Conservation (phyloP, 2,888 invertebrate genomes). For the Mythimna loreyi region DNA sequence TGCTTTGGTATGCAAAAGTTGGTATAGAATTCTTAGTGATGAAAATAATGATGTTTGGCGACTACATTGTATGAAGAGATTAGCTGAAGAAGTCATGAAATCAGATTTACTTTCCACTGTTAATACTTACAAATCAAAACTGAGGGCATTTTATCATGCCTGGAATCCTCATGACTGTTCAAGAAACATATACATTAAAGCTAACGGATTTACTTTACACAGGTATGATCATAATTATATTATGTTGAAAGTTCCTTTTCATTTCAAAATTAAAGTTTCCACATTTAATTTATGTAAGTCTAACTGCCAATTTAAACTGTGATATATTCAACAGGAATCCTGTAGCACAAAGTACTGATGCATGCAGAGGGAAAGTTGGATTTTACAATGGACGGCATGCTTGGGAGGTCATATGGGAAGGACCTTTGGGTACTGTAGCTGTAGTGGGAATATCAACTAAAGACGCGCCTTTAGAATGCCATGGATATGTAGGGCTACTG, state of each 20-base stretch:
- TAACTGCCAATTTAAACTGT: constrained; percentile 11
- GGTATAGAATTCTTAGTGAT: constrained; percentile 97
- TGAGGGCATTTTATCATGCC: constrained; percentile 97
- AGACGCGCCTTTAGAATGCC: constrained; percentile 98
- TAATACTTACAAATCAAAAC: constrained; percentile 97
- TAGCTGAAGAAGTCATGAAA: constrained; percentile 96
- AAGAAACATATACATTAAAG: constrained; percentile 98
- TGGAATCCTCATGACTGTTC: constrained; percentile 99
- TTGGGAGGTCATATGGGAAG: constrained; percentile 99
- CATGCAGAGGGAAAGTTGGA: constrained; percentile 97
- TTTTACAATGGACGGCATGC: constrained; percentile 98
- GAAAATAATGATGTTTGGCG: constrained; percentile 99
- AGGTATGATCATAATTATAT: constrained; percentile 83
- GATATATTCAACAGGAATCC: constrained; percentile 95
- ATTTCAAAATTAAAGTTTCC: neutral
- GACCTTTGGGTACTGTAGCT: constrained; percentile 99
- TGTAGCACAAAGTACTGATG: constrained; percentile 99
- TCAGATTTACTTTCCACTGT: constrained; percentile 97
- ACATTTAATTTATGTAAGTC: neutral
- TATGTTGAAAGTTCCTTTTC: neutral
- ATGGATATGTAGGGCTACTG: constrained; percentile 98
- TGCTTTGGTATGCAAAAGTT: constrained; percentile 97
- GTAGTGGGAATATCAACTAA: constrained; percentile 98
- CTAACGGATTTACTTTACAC: constrained; percentile 99
- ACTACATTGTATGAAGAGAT: constrained; percentile 95